Evolutionary conservation across 2,113 vertebrate species (phyloP).

Genomic region (Aythya baeri): DNA sequence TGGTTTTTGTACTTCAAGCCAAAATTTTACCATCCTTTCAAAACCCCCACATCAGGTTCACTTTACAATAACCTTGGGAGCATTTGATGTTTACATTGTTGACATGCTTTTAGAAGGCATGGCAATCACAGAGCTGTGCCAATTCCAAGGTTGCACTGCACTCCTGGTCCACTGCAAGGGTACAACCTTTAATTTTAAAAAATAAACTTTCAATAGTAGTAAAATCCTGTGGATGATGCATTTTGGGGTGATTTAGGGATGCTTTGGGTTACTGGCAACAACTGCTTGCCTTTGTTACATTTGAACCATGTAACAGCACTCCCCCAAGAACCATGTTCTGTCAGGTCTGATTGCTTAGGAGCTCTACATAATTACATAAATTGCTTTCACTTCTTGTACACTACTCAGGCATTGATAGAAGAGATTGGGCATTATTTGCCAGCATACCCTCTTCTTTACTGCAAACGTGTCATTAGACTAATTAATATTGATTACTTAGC

Average conservation of each 20-base stretch:
- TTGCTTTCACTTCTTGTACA: slow-evolving; percentile 41
- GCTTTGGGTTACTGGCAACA: neutral
- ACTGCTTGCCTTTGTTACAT: neutral
- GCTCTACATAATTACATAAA: slow-evolving; percentile 54
- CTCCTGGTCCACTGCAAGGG: neutral
- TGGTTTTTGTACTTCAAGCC: neutral
- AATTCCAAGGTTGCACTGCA: neutral
- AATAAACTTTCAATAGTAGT: neutral
- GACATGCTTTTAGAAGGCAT: neutral
- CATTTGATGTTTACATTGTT: neutral
- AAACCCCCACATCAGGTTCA: neutral
- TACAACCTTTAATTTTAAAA: neutral
- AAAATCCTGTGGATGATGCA: neutral
- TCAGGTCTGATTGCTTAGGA: neutral
- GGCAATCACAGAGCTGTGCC: neutral
- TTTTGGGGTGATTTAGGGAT: neutral
- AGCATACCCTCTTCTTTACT: neutral
- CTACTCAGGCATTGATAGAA: neutral
- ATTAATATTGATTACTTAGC: slow-evolving; percentile 4
- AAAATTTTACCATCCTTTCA: neutral
- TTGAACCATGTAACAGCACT: neutral
- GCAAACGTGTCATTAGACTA: neutral
- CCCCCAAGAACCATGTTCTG: neutral
- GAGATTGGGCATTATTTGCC: slow-evolving; percentile 1
- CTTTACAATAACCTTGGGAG: neutral